A percentile compares a stretch with the other conserved stretches of the same genome.
phyloP scores from a whole-genome alignment of 2,888 invertebrate species.

The Serrognathus titanus region DNA sequence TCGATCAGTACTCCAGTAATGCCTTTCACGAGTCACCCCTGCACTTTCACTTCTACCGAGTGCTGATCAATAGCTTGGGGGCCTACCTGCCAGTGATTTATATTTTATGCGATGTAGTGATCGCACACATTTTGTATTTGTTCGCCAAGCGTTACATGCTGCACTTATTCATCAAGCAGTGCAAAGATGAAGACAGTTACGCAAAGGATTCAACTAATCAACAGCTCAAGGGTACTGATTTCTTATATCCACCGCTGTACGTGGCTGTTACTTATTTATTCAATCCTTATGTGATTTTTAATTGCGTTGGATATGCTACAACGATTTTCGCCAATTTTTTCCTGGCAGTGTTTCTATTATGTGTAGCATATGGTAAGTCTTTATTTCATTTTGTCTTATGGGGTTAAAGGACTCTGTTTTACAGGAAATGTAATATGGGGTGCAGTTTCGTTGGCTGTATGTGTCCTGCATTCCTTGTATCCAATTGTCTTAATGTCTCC shows the following conservation, averaged over 20 bases:
- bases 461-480: conserved; percentile 79
- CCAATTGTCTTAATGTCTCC: conserved; percentile 82
- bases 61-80: conserved; percentile 55
- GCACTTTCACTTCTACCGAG: conserved; percentile 63
- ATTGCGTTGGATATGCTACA: conserved; percentile 85
- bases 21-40: conserved; percentile 89
- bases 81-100: conserved; percentile 62
- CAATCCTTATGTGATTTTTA: conserved; percentile 84
- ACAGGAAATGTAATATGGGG: conserved; percentile 60
- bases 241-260: conserved; percentile 62
- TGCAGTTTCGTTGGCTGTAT: conserved; percentile 68
- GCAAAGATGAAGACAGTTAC: conserved; percentile 51
- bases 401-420: conserved; percentile 15
- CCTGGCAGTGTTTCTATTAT: conserved; percentile 67
- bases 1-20: conserved; percentile 88
- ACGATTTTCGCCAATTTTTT: conserved; percentile 87
- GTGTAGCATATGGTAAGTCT: conserved; percentile 58
- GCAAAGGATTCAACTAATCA: conserved; percentile 58
- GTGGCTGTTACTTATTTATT: conserved; percentile 79
- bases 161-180: conserved; percentile 56
- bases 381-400: too few species aligned
- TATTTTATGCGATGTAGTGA: conserved; percentile 70
- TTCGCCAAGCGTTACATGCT: conserved; percentile 68
- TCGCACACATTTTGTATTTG: conserved; percentile 68
- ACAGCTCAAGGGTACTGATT: conserved; percentile 51